Base-by-base conservation (phyloP, 1,140 invertebrate species). In the Drosophila guanche region DNA sequence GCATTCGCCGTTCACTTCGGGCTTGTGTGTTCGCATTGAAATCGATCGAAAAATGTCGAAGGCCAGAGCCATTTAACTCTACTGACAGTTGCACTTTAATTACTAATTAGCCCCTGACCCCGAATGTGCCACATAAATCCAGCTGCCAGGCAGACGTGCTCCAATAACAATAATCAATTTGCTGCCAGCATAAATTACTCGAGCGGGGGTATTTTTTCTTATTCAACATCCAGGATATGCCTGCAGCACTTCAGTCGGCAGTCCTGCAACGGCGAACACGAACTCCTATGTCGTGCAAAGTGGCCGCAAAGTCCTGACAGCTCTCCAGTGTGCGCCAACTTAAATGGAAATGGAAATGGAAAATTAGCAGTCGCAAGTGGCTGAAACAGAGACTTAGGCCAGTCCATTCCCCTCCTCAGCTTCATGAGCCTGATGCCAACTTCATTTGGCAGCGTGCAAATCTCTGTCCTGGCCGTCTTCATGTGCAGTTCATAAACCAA, bases 401-500 rank as follows among this genome's bases (percentile, higher is more conserved):
- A 10, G 10, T 12, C 5, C 16, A 25, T 20, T 63, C 48, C 47
- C 40, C 42, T 29, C 27, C 57, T 37, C 59, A 27, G 27, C 16
- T 12, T 20, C 16, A 20, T 37, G 10, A 37, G 33, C 10, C 3
- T 4, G 14, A 50, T 77, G 81, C 73, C 81, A 85, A 86, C 62
- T 86, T 86, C 73, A 74, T 86, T 86, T 86, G 59, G 55, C 67
- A 62, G 48, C 63, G 67, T 56, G 53, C 66, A 77, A 85, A 86
- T 85, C 81, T 66, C 42, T 59, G 59, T 69, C 40, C 46, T 54
- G 55, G 58, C 54, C 55, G 57, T 42, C 55, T 43, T 74, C 69
- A 70, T 66, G 42, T 23, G 57, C 54, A 78, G 83, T 81, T 86
- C 83, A 86, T 86, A 86, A 86, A 86, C 74, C 75, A 86, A 86